Conservation (phyloP, 2,113 vertebrate species). For the Odobenus rosmarus region DNA sequence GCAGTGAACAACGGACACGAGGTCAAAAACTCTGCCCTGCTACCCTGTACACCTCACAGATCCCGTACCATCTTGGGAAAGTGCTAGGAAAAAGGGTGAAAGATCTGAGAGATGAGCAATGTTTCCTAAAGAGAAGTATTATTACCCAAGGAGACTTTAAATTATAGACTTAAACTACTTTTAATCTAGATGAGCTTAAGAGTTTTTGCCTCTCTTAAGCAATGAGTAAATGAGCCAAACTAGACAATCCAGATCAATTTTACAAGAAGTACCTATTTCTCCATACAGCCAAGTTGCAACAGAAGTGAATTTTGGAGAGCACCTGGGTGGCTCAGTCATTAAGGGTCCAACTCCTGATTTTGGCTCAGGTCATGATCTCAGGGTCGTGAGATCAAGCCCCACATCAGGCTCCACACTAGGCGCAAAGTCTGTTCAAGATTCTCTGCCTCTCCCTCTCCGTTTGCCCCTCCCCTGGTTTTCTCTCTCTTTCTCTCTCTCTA, state of each 20-base stretch:
- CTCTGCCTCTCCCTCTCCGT: no score
- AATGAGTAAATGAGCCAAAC: not conserved
- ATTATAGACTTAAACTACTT: not conserved
- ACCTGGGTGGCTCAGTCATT: not conserved
- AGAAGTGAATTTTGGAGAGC: not conserved
- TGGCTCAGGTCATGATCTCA: not conserved
- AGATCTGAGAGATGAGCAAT: not conserved
- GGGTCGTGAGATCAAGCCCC: not conserved
- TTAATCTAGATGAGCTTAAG: not conserved
- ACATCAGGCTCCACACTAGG: not conserved
- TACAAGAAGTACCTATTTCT: not conserved
- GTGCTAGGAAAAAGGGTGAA: not conserved
- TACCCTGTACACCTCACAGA: rapidly evolving
- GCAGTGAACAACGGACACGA: not conserved
- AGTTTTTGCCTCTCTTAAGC: not conserved
- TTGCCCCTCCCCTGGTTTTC: not conserved
- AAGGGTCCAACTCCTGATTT: not conserved
- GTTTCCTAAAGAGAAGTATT: not conserved
- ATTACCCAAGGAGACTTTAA: not conserved
- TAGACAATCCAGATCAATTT: not conserved
- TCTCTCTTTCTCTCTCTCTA: not conserved
- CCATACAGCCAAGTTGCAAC: not conserved
- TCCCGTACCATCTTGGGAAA: not conserved
- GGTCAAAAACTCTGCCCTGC: not conserved
- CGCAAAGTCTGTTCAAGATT: not conserved